phyloP scores from a whole-genome alignment of 2,797 vertebrate genomes.

The Tokudaia muenninki region DNA sequence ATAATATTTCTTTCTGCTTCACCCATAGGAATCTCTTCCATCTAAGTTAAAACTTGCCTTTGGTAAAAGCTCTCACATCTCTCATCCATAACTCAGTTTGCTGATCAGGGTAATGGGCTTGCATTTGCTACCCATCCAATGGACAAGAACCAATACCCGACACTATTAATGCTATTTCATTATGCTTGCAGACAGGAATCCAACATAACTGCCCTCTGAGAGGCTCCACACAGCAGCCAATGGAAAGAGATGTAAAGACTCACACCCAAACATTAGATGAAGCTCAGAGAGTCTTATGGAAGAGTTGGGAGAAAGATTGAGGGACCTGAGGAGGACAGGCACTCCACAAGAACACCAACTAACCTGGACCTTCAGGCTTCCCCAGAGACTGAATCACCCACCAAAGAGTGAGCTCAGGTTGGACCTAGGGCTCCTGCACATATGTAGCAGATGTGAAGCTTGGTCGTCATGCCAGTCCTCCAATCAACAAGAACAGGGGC shows the following conservation, averaged over 20 bases:
- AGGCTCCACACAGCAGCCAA: neutral
- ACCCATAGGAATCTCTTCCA: neutral
- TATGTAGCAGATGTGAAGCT: neutral
- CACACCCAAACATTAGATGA: neutral
- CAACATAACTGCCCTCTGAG: neutral
- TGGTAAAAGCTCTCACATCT: neutral
- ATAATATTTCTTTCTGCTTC: slow-evolving; percentile 40
- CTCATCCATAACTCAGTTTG: neutral
- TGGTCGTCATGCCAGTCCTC: neutral
- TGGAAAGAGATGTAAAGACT: neutral
- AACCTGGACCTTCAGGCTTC: neutral
- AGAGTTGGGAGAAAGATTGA: neutral
- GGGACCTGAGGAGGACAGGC: neutral
- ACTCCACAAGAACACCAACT: neutral
- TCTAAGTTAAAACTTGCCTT: neutral
- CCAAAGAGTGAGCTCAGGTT: neutral
- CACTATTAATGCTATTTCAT: neutral
- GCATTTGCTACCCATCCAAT: too few relatives aligned
- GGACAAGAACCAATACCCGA: neutral
- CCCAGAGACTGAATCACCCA: neutral
- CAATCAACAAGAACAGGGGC: neutral
- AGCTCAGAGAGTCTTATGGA: neutral
- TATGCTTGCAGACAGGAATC: neutral
- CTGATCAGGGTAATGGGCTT: neutral
- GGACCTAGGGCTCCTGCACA: neutral